phyloP scores from a whole-genome alignment of 2,888 invertebrate species.

The Epistrophella euchroma region DNA sequence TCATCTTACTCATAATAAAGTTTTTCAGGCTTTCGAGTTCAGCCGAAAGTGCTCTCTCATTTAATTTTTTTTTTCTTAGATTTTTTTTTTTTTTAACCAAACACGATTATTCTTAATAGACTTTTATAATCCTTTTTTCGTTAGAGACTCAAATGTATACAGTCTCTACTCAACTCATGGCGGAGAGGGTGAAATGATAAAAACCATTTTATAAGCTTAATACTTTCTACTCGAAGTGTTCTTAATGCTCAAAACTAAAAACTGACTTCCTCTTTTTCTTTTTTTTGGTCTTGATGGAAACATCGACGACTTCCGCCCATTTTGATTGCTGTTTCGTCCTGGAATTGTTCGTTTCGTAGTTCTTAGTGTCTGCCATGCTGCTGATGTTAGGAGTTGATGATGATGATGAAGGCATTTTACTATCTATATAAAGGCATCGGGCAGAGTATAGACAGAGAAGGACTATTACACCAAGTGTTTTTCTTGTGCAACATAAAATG shows the following conservation, averaged over 20 bases:
- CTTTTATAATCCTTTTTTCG: conserved; percentile 75
- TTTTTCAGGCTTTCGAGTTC: conserved; percentile 73
- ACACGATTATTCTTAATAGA: conserved; percentile 74
- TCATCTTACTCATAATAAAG: conserved; percentile 73
- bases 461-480: conserved; percentile 69
- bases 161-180: conserved; percentile 33
- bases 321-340: conserved; percentile 71
- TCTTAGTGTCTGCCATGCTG: conserved; percentile 43
- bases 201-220: conserved; percentile 67
- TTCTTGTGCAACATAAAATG: conserved; percentile 74
- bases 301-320: conserved; percentile 75
- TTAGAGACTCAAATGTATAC: conserved; percentile 32
- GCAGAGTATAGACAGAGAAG: conserved; percentile 22
- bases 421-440: conserved; percentile 61
- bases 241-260: conserved; percentile 72
- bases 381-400: conserved; percentile 44
- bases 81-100: conserved; percentile 31
- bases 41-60: conserved; percentile 70
- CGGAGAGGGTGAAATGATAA: conserved; percentile 45
- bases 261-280: conserved; percentile 65
- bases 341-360: conserved; percentile 60
- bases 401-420: conserved; percentile 72
- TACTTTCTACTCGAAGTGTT: conserved; percentile 72
- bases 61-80: conserved; percentile 47
- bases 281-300: conserved; percentile 65